These are phyloP conservation scores for Lycodopsis pacificus DNA, from an alignment of 2,797 vertebrate genomes.

Conservation along the genomic window DNA sequence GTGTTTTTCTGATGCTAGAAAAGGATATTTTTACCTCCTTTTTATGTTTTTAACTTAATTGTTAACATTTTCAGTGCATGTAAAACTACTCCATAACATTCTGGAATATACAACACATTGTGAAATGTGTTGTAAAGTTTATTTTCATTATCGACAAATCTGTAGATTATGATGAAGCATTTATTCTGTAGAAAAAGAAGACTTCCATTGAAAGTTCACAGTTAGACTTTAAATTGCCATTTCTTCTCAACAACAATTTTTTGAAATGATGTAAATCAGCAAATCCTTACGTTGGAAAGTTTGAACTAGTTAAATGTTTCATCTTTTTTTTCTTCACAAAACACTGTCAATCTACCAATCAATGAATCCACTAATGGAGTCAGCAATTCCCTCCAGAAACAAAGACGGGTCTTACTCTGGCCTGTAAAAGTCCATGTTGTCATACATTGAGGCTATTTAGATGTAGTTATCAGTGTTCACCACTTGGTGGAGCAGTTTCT, in stretches of 20 bases:
- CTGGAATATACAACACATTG: not conserved
- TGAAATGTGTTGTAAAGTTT: not conserved
- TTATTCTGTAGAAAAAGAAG: not conserved
- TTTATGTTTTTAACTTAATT: not conserved
- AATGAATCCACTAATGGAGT: not conserved
- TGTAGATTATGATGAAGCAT: not conserved
- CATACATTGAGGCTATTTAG: not conserved
- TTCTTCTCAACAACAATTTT: not conserved
- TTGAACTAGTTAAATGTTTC: not conserved
- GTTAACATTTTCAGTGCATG: not conserved
- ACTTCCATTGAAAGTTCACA: rapidly evolving
- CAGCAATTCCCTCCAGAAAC: not conserved
- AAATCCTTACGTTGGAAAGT: not conserved
- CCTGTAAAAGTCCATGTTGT: not conserved
- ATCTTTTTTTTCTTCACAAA: not conserved
- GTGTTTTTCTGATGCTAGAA: not conserved
- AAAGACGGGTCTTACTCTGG: not conserved
- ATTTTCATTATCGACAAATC: not conserved
- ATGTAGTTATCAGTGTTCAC: slow-evolving; percentile 29
- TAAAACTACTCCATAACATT: not conserved
- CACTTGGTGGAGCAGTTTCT: slow-evolving; percentile 66
- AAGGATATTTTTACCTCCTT: not conserved
- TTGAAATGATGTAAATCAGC: not conserved
- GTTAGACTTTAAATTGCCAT: not conserved
- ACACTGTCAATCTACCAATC: too few species aligned